phyloP scores from a whole-genome alignment of 2,888 invertebrate genomes.

The Melanotus villosus region DNA sequence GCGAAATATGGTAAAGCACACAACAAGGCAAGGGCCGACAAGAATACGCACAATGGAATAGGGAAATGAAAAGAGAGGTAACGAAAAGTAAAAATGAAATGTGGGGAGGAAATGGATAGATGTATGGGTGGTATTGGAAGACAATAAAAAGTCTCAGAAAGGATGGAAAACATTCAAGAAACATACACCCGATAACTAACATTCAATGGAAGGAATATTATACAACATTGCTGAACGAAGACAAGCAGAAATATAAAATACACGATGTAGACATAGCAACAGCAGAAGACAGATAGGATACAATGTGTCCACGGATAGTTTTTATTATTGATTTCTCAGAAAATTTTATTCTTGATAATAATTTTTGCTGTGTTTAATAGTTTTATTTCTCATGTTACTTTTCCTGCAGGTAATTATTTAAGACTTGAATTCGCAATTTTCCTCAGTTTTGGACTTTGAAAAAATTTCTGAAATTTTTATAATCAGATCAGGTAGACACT shows the following conservation, averaged over 20 bases:
- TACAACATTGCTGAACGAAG: background rate
- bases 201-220: slow-evolving; percentile 28
- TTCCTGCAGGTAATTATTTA: too few species aligned
- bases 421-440: too few species aligned
- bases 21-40: background rate
- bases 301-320: background rate
- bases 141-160: slow-evolving; percentile 32
- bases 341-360: too few species aligned
- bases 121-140: slow-evolving; percentile 16
- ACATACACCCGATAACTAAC: slow-evolving; percentile 2
- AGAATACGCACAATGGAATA: slow-evolving; percentile 10
- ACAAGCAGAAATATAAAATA: background rate
- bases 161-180: background rate
- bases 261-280: background rate
- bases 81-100: slow-evolving; percentile 12
- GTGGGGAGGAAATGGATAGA: slow-evolving; percentile 28
- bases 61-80: slow-evolving; percentile 5
- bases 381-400: too few species aligned
- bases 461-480: too few species aligned
- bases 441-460: too few species aligned
- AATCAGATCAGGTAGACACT: too few species aligned
- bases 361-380: too few species aligned
- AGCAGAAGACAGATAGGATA: background rate
- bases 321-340: too few species aligned
- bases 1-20: background rate